phyloP scores from a whole-genome alignment of 2,888 invertebrate species.

The Mythimna impura region DNA sequence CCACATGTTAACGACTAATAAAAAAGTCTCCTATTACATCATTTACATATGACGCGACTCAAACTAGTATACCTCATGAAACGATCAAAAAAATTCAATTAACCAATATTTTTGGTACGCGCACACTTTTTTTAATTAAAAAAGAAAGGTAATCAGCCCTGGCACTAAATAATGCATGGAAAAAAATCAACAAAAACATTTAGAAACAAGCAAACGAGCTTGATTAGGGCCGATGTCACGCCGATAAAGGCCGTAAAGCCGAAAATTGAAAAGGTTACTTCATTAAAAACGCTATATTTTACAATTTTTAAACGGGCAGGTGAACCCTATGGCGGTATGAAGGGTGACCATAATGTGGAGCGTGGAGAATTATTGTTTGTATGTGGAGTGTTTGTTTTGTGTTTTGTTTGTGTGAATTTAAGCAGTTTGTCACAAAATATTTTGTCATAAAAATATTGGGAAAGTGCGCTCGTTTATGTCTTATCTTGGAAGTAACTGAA shows the following conservation, averaged over 20 bases:
- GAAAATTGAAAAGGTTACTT: conserved; percentile 89
- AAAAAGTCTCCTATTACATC: conserved; percentile 34
- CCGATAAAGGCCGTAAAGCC: conserved; percentile 88
- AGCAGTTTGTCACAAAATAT: neutral
- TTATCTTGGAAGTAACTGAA: too few relatives aligned
- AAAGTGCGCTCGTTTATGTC: too few relatives aligned
- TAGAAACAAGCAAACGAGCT: conserved; percentile 81
- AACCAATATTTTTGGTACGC: conserved; percentile 74
- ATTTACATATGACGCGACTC: conserved; percentile 53
- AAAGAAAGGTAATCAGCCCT: conserved; percentile 84
- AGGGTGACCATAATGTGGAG: conserved; percentile 76
- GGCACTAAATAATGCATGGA: conserved; percentile 74
- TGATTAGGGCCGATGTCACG: conserved; percentile 89
- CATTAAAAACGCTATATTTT: conserved; percentile 90
- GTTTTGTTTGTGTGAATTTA: conserved; percentile 12
- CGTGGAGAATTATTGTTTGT: conserved; percentile 56
- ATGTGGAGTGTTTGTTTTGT: neutral
- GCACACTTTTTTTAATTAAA: conserved; percentile 78
- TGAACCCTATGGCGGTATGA: conserved; percentile 80
- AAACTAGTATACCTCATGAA: conserved; percentile 67
- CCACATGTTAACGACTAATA: conserved; percentile 46
- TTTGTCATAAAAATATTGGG: too few relatives aligned
- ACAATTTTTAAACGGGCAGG: conserved; percentile 88
- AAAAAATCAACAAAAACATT: conserved; percentile 73
- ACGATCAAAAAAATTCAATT: conserved; percentile 80